Base-by-base conservation (phyloP, 53 echinoderm and acorn worm genomes). In the Patiria pectinifera region DNA sequence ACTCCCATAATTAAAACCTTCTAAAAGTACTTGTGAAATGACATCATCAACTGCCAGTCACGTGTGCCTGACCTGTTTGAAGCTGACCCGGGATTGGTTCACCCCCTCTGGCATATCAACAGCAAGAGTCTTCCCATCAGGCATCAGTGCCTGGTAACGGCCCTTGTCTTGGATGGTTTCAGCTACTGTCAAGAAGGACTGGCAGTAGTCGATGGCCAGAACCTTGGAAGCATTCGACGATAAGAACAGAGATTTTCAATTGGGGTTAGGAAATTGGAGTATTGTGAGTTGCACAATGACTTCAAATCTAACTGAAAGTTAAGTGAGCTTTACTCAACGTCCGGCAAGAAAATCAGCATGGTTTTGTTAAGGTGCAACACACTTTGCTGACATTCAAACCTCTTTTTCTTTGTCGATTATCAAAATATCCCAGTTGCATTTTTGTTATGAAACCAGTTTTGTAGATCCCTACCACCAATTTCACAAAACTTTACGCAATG, bases 21-120 rank as follows among this genome's bases (percentile, higher is more conserved):
- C 35, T 35, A 35, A 35, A 35, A 35, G 53, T 53, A 53, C 53
- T 6, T 53, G 25, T 12, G 6, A 63, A 86, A 86, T 63, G 25
- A 59, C 69, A 5, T 53, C 53, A 22, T n/a, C 21, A 14, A 66
- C 72, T 18, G 74, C 35, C 25, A 23, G 24, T 74, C 74, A 24
- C 66, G 2, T 60, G 12, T n/a, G 13, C 19, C 91, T 62, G 74
- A 96, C 98, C 93, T 98, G 96, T 86, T 98, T 98, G 82, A 98
- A 92, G 4, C 48, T 84, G 59, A 96, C 89, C 53, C 83, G 82
- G 11, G 89, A 45, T 53, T 45, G 35, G 72, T 95, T 86, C 21
- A 91, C 77, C n/a, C 87, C 94, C 46, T 76, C 13, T n/a, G 95
- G 91, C n/a, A 94, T 14, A 69, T 91, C 80, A 16, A 84, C 92